Conservation (phyloP, 2,797 vertebrate genomes). For the Carapus acus region DNA sequence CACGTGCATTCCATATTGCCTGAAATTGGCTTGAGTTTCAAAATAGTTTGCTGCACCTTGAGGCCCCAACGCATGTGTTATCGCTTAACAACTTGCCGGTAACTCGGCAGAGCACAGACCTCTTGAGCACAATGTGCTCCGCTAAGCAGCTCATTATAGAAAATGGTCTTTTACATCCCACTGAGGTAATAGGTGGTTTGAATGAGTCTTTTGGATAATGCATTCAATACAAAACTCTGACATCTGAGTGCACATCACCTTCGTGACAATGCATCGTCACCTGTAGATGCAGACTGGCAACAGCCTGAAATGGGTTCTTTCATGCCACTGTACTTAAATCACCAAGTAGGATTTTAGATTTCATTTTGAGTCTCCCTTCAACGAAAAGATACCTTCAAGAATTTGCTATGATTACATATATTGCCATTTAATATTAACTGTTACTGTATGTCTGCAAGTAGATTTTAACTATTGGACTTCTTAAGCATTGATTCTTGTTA, state of each 20-base stretch:
- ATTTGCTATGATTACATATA: too few relatives aligned
- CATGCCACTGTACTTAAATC: not conserved
- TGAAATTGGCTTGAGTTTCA: constrained; percentile 42
- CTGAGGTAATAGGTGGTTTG: constrained; percentile 43
- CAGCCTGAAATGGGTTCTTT: not conserved
- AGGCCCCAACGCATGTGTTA: constrained; percentile 56
- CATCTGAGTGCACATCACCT: constrained; percentile 20
- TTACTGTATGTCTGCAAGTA: too few relatives aligned
- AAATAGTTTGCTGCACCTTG: constrained; percentile 41
- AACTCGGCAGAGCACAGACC: constrained; percentile 47
- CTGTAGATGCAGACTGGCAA: constrained; percentile 5
- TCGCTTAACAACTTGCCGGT: constrained; percentile 63
- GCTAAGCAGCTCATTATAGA: constrained; percentile 57
- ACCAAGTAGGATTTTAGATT: too few relatives aligned
- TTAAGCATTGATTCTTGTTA: too few relatives aligned
- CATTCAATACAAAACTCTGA: constrained; percentile 32
- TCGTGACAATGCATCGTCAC: constrained; percentile 4
- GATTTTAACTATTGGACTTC: too few relatives aligned
- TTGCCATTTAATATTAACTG: too few relatives aligned
- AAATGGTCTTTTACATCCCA: constrained; percentile 41
- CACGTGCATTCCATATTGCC: constrained; percentile 34
- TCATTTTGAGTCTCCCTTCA: too few relatives aligned
- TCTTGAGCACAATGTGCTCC: constrained; percentile 51
- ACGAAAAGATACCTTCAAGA: too few relatives aligned
- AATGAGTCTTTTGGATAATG: constrained; percentile 32